Evolutionary conservation across 1,140 invertebrate species (phyloP), one percentile per base, ranked within the genome.

Genomic region (Ylistrum balloti): DNA sequence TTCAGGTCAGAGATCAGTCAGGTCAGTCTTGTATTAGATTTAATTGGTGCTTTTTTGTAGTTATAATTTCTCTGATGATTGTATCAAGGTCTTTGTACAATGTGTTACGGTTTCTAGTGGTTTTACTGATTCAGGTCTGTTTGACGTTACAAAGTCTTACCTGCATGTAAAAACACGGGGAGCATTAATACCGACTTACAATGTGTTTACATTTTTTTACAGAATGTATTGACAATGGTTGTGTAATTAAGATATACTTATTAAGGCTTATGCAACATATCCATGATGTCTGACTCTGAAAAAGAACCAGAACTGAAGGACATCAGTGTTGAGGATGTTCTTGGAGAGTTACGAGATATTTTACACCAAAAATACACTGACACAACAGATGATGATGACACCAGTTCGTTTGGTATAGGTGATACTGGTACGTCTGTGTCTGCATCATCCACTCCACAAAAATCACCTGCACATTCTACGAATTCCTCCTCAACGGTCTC

Each of bases 241-340:
- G 9, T 74, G 13, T 28, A 5, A 22, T 2, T 74, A 5, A 74
- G 22, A 74, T 28, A 74, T 5, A 28, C 56, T 74, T 5, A n/a
- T 28, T 74, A 74, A 74, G 56, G 56, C n/a, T 28, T 5, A n/a
- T 3, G 28, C n/a, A 74, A 22, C 10, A 45, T 45, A 45, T 38
- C 17, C 56, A 74, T 33, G 34, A 86, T 86, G 86, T 34, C 34
- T 33, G 33, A 33, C 34, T n/a, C 33, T 33, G 86, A 86, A 86
- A 86, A 86, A 32, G 28, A 74, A 2, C 32, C 85, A 20, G 88
- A 89, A 11, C 34, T 86, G 0, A 87, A 56, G 41, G 89, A 56
- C 0, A 90, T 90, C 5, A 90, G 41, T 90, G 89, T 90, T 0
- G 89, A 90, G 35, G 48, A 85, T 38, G 88, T 91, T 38, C 88